Percentiles rank a stretch among this genome's conserved stretches.
phyloP scores from a whole-genome alignment of 1,140 invertebrate species.

The Gryllus bimaculatus region DNA sequence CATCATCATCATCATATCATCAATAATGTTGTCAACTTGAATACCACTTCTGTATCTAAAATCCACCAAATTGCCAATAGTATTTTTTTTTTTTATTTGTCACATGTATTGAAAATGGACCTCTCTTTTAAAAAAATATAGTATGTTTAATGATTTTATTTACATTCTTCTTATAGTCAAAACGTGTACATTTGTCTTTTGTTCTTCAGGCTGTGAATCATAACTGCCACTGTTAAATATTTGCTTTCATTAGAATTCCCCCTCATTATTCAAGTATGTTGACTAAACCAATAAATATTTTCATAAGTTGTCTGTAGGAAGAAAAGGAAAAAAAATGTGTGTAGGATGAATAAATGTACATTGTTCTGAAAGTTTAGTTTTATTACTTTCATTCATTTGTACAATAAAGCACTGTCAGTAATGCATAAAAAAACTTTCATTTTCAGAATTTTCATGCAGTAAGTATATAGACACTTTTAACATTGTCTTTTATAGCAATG shows the following conservation, averaged over 20 bases:
- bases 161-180: neutral
- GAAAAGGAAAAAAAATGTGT: neutral
- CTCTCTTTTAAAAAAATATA: neutral
- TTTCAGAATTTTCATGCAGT: too few relatives aligned
- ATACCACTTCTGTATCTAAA: too few relatives aligned
- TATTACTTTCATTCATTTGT: neutral
- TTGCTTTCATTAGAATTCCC: neutral
- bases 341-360: neutral
- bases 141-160: neutral
- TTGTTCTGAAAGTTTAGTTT: neutral
- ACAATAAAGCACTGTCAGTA: neutral
- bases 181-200: neutral
- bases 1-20: too few relatives aligned
- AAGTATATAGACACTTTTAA: too few relatives aligned
- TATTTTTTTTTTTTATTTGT: too few relatives aligned
- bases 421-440: neutral
- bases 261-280: neutral
- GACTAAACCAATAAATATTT: neutral
- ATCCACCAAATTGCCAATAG: too few relatives aligned
- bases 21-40: too few relatives aligned
- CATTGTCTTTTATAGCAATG: too few relatives aligned
- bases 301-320: neutral
- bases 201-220: constrained; percentile 1
- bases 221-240: neutral
- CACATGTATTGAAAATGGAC: too few relatives aligned